Evolutionary conservation across 1,140 invertebrate genomes (phyloP).

Genomic region (Hestina assimilis): DNA sequence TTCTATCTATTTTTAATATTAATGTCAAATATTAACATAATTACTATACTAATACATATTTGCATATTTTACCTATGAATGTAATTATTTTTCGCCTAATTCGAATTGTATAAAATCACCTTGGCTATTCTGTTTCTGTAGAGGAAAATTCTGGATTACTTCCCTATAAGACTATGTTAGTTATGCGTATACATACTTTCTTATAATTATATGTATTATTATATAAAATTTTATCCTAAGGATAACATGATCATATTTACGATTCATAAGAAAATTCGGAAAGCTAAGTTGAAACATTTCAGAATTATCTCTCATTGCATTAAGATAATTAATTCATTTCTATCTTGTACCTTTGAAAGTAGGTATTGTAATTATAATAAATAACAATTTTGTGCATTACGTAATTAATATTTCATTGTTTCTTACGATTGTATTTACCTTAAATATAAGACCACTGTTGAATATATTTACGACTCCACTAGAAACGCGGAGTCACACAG

Average conservation of each 20-base stretch:
- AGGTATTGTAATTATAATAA: conserved; percentile 78
- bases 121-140: conserved; percentile 71
- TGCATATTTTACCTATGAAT: conserved; percentile 77
- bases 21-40: conserved; percentile 78
- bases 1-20: conserved; percentile 78
- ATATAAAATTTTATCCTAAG: conserved; percentile 78
- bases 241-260: conserved; percentile 75
- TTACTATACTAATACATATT: conserved; percentile 75
- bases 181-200: conserved; percentile 75
- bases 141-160: conserved; percentile 71
- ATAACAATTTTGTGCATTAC: conserved; percentile 77
- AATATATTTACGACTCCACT: conserved; percentile 57
- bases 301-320: conserved; percentile 72
- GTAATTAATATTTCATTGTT: conserved; percentile 77
- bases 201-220: conserved; percentile 74
- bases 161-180: conserved; percentile 76
- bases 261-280: conserved; percentile 67
- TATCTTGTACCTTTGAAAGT: conserved; percentile 76
- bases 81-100: conserved; percentile 77
- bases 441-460: conserved; percentile 75
- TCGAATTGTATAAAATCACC: conserved; percentile 77
- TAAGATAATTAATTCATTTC: conserved; percentile 77
- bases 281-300: conserved; percentile 73
- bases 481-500: conserved; percentile 58
- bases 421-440: conserved; percentile 76